Evolutionary conservation across 2,113 vertebrate species (phyloP).

Genomic region (Bolborhynchus lineola): DNA sequence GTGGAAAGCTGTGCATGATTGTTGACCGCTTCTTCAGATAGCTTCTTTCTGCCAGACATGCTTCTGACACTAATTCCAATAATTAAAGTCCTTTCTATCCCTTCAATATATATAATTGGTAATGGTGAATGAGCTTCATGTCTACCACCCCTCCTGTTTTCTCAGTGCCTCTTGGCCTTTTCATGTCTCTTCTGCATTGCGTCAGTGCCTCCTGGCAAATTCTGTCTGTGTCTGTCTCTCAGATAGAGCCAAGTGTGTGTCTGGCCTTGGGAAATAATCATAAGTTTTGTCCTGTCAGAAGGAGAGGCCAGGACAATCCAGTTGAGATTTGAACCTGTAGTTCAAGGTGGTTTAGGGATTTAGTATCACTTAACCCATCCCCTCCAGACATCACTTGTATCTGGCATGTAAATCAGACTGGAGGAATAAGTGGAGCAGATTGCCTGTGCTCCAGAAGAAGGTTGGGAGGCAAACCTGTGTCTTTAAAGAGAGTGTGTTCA

Average conservation of each 20-base stretch:
- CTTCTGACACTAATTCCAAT: not conserved
- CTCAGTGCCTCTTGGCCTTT: constrained; percentile 28
- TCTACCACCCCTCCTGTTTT: not conserved
- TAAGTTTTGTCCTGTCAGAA: constrained; percentile 27
- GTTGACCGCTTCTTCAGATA: not conserved
- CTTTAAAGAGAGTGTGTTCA: constrained; percentile 42
- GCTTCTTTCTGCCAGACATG: not conserved
- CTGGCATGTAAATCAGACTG: constrained; percentile 6
- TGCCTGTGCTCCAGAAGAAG: not conserved
- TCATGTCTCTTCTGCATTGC: constrained; percentile 7
- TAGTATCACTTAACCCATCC: constrained; percentile 35
- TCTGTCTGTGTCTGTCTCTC: constrained; percentile 9
- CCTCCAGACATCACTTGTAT: not conserved
- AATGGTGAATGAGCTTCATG: not conserved
- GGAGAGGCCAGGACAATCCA: not conserved
- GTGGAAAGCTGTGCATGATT: not conserved
- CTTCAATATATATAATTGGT: not conserved
- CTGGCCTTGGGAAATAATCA: constrained; percentile 57
- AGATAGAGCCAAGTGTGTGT: not conserved
- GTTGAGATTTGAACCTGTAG: constrained; percentile 45
- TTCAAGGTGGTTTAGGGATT: constrained; percentile 52
- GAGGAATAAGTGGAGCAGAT: not conserved
- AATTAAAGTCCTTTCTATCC: not conserved
- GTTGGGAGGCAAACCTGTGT: not conserved
- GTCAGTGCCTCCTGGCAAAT: constrained; percentile 48